These are phyloP conservation scores for Spheniscus humboldti DNA, from an alignment of 2,797 vertebrate genomes.

Conservation along the genomic window DNA sequence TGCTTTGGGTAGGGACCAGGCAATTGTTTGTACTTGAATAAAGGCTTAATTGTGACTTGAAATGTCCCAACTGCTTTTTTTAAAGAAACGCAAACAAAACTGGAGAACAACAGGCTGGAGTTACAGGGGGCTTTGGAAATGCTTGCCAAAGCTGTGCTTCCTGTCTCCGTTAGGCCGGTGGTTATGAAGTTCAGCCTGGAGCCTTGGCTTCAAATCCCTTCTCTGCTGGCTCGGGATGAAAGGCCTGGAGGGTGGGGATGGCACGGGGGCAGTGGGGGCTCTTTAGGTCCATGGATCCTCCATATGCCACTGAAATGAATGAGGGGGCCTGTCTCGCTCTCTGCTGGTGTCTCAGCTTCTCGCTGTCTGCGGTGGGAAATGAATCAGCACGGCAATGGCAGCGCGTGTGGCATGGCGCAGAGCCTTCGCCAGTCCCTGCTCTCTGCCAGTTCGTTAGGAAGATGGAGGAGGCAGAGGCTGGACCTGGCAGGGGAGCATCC, in stretches of 20 bases:
- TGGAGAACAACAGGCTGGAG: neutral
- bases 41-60: slow-evolving; percentile 40
- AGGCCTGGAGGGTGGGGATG: neutral
- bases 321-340: neutral
- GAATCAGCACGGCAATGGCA: rapidly evolving
- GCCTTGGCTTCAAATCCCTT: neutral
- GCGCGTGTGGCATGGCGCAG: rapidly evolving
- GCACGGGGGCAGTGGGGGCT: neutral
- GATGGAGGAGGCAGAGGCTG: neutral
- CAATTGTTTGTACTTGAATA: slow-evolving; percentile 54
- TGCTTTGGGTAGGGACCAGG: slow-evolving; percentile 22
- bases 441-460: neutral
- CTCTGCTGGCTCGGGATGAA: neutral
- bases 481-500: neutral
- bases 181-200: neutral
- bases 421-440: neutral
- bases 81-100: slow-evolving; percentile 41
- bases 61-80: slow-evolving; percentile 12
- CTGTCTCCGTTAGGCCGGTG: neutral
- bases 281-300: neutral
- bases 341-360: neutral
- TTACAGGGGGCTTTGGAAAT: neutral
- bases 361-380: neutral
- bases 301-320: rapidly evolving
- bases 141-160: slow-evolving; percentile 1